Conservation (phyloP, 2,888 invertebrate genomes). For the Melanargia galathea region DNA sequence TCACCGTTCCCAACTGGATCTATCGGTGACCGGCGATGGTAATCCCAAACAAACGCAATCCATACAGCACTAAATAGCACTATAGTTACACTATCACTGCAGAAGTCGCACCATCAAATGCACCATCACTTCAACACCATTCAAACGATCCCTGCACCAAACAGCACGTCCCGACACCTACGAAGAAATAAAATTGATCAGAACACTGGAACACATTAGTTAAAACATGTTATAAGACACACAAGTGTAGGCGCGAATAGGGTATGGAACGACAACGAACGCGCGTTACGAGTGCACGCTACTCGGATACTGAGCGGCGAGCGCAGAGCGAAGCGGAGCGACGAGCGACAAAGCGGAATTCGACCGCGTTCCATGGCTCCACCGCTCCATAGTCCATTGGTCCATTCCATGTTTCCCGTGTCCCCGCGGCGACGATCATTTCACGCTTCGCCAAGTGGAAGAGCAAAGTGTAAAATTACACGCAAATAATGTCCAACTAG, state of each 20-base stretch:
- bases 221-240: conserved; percentile 45
- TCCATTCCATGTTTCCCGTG: conserved; percentile 49
- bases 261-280: conserved; percentile 48
- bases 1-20: conserved; percentile 78
- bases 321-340: conserved; percentile 35
- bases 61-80: conserved; percentile 76
- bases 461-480: conserved; percentile 70
- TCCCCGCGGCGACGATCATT: conserved; percentile 60
- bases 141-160: conserved; percentile 57
- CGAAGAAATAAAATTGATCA: conserved; percentile 69
- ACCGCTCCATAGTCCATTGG: conserved; percentile 42
- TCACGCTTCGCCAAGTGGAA: conserved; percentile 70
- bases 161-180: conserved; percentile 60
- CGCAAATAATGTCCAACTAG: conserved; percentile 55
- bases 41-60: conserved; percentile 79
- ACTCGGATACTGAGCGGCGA: conserved; percentile 53
- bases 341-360: conserved; percentile 48
- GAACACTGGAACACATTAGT: conserved; percentile 54
- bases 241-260: conserved; percentile 37
- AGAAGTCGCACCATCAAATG: conserved; percentile 69
- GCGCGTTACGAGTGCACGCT: conserved; percentile 57
- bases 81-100: conserved; percentile 76
- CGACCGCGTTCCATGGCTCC: conserved; percentile 49
- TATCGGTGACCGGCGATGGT: conserved; percentile 75
- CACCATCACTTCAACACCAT: conserved; percentile 80